Evolutionary conservation across 2,888 invertebrate species (phyloP), one percentile per base, ranked within the genome.

Genomic region (Monopis laevigella): DNA sequence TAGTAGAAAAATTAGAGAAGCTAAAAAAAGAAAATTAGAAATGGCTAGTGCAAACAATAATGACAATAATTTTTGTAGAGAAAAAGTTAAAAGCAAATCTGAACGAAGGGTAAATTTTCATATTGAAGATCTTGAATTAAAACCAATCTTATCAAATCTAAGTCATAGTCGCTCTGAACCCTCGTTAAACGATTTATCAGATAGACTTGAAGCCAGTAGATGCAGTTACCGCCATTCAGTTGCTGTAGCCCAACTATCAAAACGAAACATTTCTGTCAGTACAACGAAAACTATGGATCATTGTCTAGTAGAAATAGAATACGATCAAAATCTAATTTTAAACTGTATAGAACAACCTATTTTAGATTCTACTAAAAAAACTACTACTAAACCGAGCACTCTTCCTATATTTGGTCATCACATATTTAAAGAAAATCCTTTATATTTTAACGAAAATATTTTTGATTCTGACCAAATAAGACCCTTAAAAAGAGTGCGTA

Each of bases 261-360:
- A 41, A 32, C 14, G 11, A 7, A 35, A 2, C 13, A 17, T 42
- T 16, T 51, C 62, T 43, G 51, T 75, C 14, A 73, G 72, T 47
- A 78, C 78, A 14, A 80, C 74, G 2, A 74, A 67, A 58, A 64
- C 75, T 1, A 58, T 67, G 2, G 81, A 70, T 39, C 68, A 83
- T 53, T 83, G 82, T 8, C 61, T 82, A 44, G 84, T 83, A 34
- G 82, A 84, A 60, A 84, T 84, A 46, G 85, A 85, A 59, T 86
- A 85, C 60, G 81, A 77, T 36, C 51, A 61, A 54, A 73, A 63
- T 62, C 64, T 62, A 67, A 68, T 70, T 18, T 67, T 70, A 29
- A 80, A 66, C 51, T 75, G 71, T 54, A 48, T 63, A 56, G 74
- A 80, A 61, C 71, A 70, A 54, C 72, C 72, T 30, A 24, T 53